Conservation (phyloP, 2,888 invertebrate species). For the Silvanus unidentatus region DNA sequence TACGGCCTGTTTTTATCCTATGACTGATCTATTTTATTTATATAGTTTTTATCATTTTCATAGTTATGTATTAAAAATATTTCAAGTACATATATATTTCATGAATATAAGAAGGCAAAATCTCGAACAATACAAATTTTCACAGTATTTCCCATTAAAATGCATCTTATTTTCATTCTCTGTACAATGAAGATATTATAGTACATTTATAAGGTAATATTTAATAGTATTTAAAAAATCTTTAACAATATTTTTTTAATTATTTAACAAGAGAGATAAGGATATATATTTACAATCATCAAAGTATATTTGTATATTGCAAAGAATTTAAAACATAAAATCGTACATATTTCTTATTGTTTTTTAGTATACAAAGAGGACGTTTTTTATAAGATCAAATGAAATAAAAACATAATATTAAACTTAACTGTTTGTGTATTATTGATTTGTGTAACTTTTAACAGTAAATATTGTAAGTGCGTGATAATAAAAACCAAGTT, state of each 20-base stretch:
- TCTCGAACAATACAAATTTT: constrained; percentile 24
- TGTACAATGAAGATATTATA: too few species aligned
- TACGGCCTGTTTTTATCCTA: constrained; percentile 14
- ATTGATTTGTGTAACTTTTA: not conserved
- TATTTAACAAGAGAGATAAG: constrained; percentile 26
- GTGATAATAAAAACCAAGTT: constrained; percentile 4
- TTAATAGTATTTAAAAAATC: constrained; percentile 20
- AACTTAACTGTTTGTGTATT: too few species aligned
- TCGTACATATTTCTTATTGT: constrained; percentile 7
- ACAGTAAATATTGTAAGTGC: constrained; percentile 1
- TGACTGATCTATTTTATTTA: constrained; percentile 15
- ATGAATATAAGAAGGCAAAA: constrained; percentile 33
- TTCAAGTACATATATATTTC: constrained; percentile 29
- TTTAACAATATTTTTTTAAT: constrained; percentile 28
- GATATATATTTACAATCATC: constrained; percentile 22
- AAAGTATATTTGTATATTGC: too few species aligned
- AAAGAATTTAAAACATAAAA: constrained; percentile 12
- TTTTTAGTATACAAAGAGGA: constrained; percentile 12
- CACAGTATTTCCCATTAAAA: constrained; percentile 5
- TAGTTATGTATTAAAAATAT: constrained; percentile 30
- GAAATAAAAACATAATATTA: too few species aligned
- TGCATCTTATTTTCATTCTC: too few species aligned
- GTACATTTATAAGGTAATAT: constrained; percentile 14
- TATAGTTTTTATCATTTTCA: constrained; percentile 14
- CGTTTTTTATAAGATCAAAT: constrained; percentile 8